Evolutionary conservation across 1,140 invertebrate genomes (phyloP).

Genomic region (Plectrocnemia conspersa): DNA sequence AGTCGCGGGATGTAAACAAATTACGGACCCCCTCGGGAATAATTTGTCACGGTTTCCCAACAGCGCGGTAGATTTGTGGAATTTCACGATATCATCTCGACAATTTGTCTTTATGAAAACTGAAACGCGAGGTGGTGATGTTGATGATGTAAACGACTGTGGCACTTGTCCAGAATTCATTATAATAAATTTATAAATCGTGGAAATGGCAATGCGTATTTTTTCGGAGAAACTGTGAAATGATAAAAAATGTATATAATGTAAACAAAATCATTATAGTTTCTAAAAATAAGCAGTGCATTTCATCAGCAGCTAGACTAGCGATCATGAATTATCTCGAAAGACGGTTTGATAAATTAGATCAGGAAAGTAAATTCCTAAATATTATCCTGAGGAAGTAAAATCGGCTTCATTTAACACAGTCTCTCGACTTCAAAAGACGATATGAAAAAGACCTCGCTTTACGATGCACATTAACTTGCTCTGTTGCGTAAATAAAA

Average conservation of each 20-base stretch:
- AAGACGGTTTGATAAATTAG: conserved; percentile 9
- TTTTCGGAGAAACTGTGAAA: too few relatives aligned
- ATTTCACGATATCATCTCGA: conserved; percentile 5
- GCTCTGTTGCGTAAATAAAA: too few relatives aligned
- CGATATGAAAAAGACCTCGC: too few relatives aligned
- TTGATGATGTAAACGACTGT: background rate
- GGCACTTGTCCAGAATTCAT: too few relatives aligned
- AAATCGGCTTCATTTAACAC: background rate
- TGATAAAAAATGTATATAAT: too few relatives aligned
- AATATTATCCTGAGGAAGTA: background rate
- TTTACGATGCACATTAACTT: too few relatives aligned
- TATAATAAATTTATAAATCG: too few relatives aligned
- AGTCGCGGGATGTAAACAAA: conserved; percentile 5
- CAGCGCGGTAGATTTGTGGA: background rate
- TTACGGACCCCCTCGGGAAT: background rate
- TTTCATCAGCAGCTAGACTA: conserved; percentile 5
- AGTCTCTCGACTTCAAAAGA: conserved; percentile 2
- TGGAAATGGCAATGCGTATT: too few relatives aligned
- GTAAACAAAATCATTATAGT: conserved; percentile 8
- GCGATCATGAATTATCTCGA: conserved; percentile 11
- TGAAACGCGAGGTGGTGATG: background rate
- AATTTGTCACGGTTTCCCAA: conserved; percentile 2
- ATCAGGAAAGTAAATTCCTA: conserved; percentile 8
- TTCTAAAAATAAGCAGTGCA: conserved; percentile 10
- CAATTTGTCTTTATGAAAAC: background rate